Conservation (phyloP, 2,888 invertebrate species). For the Pogonocherus hispidulus region DNA sequence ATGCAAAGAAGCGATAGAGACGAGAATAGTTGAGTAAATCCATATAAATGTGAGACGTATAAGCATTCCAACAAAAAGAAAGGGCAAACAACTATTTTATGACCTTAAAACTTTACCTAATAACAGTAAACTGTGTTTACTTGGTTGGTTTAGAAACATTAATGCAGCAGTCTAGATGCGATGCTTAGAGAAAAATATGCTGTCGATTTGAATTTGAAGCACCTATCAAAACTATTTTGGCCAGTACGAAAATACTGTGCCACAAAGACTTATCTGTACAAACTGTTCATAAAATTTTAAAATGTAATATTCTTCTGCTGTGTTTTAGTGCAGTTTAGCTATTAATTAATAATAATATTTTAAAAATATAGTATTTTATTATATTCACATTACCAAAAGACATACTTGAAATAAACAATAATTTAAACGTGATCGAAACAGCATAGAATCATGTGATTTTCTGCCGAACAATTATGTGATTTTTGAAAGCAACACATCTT, state of each 20-base stretch:
- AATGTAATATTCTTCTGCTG: no score
- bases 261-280: not conserved
- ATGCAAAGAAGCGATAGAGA: slow-evolving; percentile 53
- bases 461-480: no score
- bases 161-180: slow-evolving; percentile 1
- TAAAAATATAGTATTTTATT: no score
- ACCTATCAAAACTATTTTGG: not conserved
- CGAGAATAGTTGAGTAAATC: slow-evolving; percentile 37
- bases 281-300: no score
- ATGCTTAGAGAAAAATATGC: slow-evolving; percentile 8
- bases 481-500: no score
- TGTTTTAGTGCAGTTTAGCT: no score
- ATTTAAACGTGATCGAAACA: no score
- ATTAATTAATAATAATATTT: no score
- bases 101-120: slow-evolving; percentile 34
- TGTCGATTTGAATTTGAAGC: slow-evolving; percentile 1
- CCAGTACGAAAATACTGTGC: slow-evolving; percentile 23
- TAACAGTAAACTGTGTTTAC: slow-evolving; percentile 40
- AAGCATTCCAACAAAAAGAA: slow-evolving; percentile 27
- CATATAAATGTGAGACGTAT: slow-evolving; percentile 39
- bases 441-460: no score
- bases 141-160: slow-evolving; percentile 28
- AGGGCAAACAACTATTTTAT: slow-evolving; percentile 25
- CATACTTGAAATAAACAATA: no score
- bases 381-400: no score